Percentiles rank a stretch among this genome's conserved stretches.
Evolutionary conservation across 2,113 vertebrate genomes (phyloP).

Genomic region (Limnothrissa miodon): DNA sequence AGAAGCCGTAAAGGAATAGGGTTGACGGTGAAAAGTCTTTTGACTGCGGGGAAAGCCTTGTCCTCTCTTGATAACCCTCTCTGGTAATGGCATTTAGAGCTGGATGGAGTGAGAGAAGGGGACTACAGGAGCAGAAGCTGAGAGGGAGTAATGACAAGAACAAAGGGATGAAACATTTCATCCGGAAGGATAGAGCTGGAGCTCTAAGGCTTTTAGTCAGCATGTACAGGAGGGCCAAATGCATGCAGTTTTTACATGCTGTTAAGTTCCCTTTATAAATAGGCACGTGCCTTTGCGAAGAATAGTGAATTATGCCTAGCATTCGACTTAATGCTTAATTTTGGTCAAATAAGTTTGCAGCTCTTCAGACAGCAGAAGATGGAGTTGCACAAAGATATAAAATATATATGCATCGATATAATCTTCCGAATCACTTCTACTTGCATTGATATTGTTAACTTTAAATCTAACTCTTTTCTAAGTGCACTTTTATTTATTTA

Average conservation of each 20-base stretch:
- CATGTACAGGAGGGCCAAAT: not conserved
- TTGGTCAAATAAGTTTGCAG: conserved; percentile 54
- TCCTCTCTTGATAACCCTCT: not conserved
- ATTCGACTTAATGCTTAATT: conserved; percentile 56
- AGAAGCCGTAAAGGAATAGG: not conserved
- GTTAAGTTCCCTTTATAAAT: conserved; percentile 52
- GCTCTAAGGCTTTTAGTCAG: not conserved
- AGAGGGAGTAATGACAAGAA: not conserved
- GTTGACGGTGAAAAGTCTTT: not conserved
- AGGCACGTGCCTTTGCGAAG: conserved; percentile 55
- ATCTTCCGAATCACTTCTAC: not conserved
- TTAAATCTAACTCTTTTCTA: not conserved
- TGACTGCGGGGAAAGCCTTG: not conserved
- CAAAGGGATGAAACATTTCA: not conserved
- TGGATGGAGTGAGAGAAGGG: not conserved
- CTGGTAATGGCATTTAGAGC: not conserved
- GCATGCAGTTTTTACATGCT: conserved; percentile 53
- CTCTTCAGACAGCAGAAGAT: not conserved
- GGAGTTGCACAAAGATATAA: not conserved
- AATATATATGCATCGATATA: not conserved
- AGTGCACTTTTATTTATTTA: not conserved
- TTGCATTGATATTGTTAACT: not conserved
- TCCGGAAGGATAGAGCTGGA: not conserved
- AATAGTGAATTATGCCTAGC: conserved; percentile 40
- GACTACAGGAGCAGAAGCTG: not conserved